Evolutionary conservation across 1,140 invertebrate genomes (phyloP).

Genomic region (Camponotus floridanus): DNA sequence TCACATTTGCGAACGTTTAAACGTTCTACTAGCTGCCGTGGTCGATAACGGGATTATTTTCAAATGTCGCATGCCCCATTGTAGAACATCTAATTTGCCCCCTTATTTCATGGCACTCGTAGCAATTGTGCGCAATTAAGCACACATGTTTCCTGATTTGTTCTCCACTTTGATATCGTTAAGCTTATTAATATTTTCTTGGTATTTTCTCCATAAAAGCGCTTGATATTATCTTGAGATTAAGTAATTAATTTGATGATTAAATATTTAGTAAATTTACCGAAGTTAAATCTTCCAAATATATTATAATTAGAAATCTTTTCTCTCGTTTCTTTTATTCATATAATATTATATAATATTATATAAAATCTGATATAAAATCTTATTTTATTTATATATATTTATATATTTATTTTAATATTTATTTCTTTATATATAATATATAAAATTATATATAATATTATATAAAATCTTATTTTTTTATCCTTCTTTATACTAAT

Average conservation of each 20-base stretch:
- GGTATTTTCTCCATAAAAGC: neutral
- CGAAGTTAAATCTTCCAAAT: neutral
- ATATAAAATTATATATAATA: neutral
- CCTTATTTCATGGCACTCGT: constrained; percentile 1
- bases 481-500: neutral
- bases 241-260: neutral
- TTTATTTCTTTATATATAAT: too few species aligned
- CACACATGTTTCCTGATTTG: constrained; percentile 5
- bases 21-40: neutral
- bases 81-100: constrained; percentile 21
- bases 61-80: constrained; percentile 1
- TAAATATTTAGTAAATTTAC: neutral
- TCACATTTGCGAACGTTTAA: neutral
- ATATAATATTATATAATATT: too few species aligned
- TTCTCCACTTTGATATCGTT: neutral
- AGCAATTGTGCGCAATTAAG: constrained; percentile 14
- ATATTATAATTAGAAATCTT: too few species aligned
- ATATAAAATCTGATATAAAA: too few species aligned
- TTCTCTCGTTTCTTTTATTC: too few species aligned
- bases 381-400: too few species aligned
- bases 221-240: neutral
- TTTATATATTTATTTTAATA: too few species aligned
- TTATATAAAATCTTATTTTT: neutral
- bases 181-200: constrained; percentile 30
- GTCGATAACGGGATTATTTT: constrained; percentile 39